Base-by-base conservation (phyloP, 2,113 vertebrate species). In the Etheostoma cragini region DNA sequence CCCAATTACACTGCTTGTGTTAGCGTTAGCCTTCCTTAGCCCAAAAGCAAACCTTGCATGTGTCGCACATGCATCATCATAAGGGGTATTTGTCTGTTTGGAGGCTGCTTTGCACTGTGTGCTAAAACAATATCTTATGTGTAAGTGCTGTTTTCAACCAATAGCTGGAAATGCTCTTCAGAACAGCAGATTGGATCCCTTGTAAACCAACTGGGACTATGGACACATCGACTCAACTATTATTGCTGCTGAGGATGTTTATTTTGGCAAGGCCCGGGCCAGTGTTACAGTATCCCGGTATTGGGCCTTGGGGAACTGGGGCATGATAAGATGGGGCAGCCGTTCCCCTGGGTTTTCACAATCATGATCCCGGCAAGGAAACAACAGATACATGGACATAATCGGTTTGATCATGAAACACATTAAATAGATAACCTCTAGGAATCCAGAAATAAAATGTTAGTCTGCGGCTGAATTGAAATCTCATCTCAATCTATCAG, bases 1-100 rank as follows among this genome's bases (percentile, higher is more conserved):
- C 76, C 62, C 88, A 84, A 82, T 90, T 85, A 88, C 70, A 46
- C 62, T 82, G 74, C 79, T 73, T 54, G 78, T 71, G 52, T 76
- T 73, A 60, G 62, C 1, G 52, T 78, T 89, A 73, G 63, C 79
- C 75, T 76, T 74, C 26, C 2, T 21, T 63, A 38, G 74, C 52
- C 57, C 24, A 76, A 72, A 72, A 65, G 5, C 64, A 76, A 77
- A 52, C 76, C 67, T 45, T 4, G 68, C 64, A 74, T 64, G 62
- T 72, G 67, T 71, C 14, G 67, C 33, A 81, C 72, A 83, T 82
- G 50, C 72, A 86, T 88, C 82, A 89, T 84, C 63, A 63, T 66
- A 49, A 85, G 56, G 46, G 17, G 63, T 80, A 30, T 81, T 85
- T 73, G 61, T 82, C 22, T 70, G 26, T 62, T 74, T 45, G 8